A percentile compares a stretch with the other conserved stretches of the same genome.
phyloP scores from a whole-genome alignment of 2,797 vertebrate species.

The Enteromius afrohamiltoni region DNA sequence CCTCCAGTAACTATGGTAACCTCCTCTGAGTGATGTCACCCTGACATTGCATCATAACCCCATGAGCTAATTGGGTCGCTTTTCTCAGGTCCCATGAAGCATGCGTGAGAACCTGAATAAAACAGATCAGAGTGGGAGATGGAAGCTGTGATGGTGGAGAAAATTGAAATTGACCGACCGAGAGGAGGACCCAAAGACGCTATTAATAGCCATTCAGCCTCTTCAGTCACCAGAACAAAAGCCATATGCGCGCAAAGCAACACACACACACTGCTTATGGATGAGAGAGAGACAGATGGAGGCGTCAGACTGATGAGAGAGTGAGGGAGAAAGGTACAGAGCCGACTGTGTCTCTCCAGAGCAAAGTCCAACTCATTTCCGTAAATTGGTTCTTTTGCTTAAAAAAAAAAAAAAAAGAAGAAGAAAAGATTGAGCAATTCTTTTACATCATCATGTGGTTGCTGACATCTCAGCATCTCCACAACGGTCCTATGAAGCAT shows the following conservation, averaged over 20 bases:
- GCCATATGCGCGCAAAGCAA: constrained; percentile 53
- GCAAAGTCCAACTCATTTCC: neutral
- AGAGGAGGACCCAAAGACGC: constrained; percentile 41
- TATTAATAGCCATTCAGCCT: constrained; percentile 66
- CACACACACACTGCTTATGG: constrained; percentile 40
- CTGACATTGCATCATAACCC: constrained; percentile 68
- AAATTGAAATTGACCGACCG: constrained; percentile 47
- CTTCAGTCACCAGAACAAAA: constrained; percentile 50
- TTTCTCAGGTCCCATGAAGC: constrained; percentile 48
- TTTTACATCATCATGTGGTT: neutral
- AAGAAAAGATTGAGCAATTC: neutral
- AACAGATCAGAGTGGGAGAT: constrained; percentile 20
- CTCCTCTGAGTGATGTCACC: constrained; percentile 68
- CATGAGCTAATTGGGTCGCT: constrained; percentile 49
- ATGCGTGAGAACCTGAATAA: constrained; percentile 42
- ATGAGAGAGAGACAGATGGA: constrained; percentile 44
- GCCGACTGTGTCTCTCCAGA: neutral
- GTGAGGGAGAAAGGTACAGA: neutral
- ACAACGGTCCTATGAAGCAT: neutral
- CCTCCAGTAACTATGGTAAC: constrained; percentile 77
- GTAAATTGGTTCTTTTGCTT: neutral
- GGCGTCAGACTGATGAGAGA: constrained; percentile 39
- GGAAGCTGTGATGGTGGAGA: constrained; percentile 22
- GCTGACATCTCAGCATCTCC: neutral
- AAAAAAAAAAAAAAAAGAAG: neutral